Conservation (phyloP, 1,140 invertebrate genomes). For the Diachasma alloeum region DNA sequence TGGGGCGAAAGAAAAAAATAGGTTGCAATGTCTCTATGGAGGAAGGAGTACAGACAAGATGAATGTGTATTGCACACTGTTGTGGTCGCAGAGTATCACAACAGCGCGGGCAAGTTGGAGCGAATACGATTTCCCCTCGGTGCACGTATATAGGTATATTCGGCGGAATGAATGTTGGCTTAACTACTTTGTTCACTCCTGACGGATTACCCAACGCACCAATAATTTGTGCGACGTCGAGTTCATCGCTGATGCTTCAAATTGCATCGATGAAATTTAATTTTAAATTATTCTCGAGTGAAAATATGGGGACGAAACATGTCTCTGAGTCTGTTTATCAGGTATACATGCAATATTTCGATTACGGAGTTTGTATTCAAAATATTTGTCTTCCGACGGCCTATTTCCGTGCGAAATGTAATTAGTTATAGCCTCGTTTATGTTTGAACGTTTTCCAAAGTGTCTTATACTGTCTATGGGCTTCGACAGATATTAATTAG, state of each 20-base stretch:
- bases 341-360: too few species aligned
- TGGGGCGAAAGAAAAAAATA: not conserved
- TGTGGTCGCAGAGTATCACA: not conserved
- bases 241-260: not conserved
- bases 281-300: not conserved
- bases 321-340: too few species aligned
- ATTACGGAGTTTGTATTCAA: too few species aligned
- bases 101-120: not conserved
- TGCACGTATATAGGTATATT: not conserved
- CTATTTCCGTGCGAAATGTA: too few species aligned
- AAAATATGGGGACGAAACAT: too few species aligned
- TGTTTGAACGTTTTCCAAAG: too few species aligned
- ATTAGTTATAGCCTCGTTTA: too few species aligned
- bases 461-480: too few species aligned
- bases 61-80: not conserved
- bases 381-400: too few species aligned
- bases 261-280: not conserved
- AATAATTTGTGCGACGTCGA: not conserved
- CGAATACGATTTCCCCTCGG: not conserved
- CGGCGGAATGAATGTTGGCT: not conserved
- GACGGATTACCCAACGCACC: not conserved
- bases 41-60: not conserved
- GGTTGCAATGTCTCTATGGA: not conserved
- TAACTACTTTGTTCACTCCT: not conserved
- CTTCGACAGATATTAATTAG: too few species aligned